A percentile compares a stretch with the other conserved stretches of the same genome.
Evolutionary conservation across 92 coral and sea anemone genomes (phyloP).

Genomic region (Phenganax subtilis): DNA sequence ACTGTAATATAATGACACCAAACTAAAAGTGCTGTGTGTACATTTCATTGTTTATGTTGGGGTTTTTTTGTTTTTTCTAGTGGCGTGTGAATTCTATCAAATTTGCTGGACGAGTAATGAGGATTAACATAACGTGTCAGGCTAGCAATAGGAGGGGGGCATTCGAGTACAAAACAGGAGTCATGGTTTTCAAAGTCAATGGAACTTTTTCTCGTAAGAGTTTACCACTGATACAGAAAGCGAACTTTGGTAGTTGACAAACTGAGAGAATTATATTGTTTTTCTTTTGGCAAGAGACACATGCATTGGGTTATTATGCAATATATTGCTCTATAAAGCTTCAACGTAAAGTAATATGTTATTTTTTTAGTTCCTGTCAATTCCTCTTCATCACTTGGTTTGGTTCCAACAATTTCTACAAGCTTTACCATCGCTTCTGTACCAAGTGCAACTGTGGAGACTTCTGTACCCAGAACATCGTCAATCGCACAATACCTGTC

Average conservation of each 20-base stretch:
- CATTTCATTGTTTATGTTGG: not conserved
- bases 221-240: no score
- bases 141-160: not conserved
- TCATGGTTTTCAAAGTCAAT: conserved; percentile 22
- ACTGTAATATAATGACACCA: no score
- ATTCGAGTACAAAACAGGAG: not conserved
- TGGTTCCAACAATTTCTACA: not conserved
- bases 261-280: no score
- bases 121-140: conserved; percentile 4
- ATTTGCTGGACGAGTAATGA: conserved; percentile 30
- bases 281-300: not conserved
- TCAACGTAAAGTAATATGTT: not conserved
- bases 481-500: no score
- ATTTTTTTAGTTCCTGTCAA: not conserved
- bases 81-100: not conserved
- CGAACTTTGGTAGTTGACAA: no score
- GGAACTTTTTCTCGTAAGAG: conserved; percentile 17
- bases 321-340: not conserved
- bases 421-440: no score
- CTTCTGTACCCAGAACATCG: no score
- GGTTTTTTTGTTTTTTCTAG: not conserved
- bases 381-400: not conserved
- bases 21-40: not conserved
- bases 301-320: not conserved
- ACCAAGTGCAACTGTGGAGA: no score